phyloP scores from a whole-genome alignment of 1,140 invertebrate species.

The Drosophila melanica region DNA sequence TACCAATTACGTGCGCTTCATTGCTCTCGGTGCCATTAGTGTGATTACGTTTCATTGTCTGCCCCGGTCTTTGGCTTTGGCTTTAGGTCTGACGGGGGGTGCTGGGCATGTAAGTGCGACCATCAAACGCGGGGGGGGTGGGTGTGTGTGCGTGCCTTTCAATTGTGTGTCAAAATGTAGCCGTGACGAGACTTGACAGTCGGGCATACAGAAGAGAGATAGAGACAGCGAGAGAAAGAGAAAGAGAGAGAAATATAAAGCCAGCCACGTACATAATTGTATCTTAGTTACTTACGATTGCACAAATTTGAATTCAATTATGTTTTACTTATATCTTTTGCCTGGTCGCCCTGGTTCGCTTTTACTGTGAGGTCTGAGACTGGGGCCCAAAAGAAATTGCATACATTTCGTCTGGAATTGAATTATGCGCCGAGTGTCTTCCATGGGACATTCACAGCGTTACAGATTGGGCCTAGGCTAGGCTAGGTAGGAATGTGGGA shows the following conservation, averaged over 20 bases:
- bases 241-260: conserved; percentile 18
- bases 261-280: conserved; percentile 81
- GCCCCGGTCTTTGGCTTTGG: conserved; percentile 54
- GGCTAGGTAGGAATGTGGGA: not conserved
- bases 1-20: conserved; percentile 83
- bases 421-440: conserved; percentile 72
- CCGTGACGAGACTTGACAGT: conserved; percentile 78
- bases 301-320: conserved; percentile 62
- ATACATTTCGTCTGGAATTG: conserved; percentile 76
- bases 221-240: conserved; percentile 13
- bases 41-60: conserved; percentile 83
- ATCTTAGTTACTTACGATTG: conserved; percentile 83
- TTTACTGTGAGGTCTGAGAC: conserved; percentile 3
- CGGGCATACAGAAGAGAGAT: conserved; percentile 28
- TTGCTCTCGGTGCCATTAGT: conserved; percentile 81
- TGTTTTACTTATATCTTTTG: conserved; percentile 61
- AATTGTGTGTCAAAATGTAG: conserved; percentile 83
- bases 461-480: not conserved
- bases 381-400: conserved; percentile 69
- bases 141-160: conserved; percentile 73
- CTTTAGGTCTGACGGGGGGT: conserved; percentile 27
- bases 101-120: conserved; percentile 24
- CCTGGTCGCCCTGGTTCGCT: conserved; percentile 11
- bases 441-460: conserved; percentile 26
- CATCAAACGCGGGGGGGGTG: conserved; percentile 2